Conservation (phyloP, 2,888 invertebrate species). For the Polyommatus iphigenia region DNA sequence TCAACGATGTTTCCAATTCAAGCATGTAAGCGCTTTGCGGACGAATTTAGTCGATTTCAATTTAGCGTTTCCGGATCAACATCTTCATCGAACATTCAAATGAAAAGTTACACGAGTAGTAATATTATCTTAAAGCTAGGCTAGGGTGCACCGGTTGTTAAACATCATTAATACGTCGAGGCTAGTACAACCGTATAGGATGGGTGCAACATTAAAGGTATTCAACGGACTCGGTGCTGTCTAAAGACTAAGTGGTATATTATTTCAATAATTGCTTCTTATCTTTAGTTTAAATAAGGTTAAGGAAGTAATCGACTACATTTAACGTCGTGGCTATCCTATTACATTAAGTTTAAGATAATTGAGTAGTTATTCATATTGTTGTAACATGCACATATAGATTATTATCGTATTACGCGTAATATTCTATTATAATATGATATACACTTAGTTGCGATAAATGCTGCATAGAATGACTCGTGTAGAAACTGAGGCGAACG, state of each 20-base stretch:
- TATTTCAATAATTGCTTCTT: constrained; percentile 52
- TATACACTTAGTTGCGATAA: constrained; percentile 3
- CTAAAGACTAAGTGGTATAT: constrained; percentile 58
- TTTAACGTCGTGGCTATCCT: constrained; percentile 49
- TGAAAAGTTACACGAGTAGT: constrained; percentile 32
- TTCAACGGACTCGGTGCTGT: constrained; percentile 41
- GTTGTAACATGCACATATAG: constrained; percentile 46
- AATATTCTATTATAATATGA: not conserved
- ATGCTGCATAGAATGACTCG: constrained; percentile 16
- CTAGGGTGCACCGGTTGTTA: constrained; percentile 54
- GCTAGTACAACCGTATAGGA: constrained; percentile 31
- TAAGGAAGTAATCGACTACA: constrained; percentile 40
- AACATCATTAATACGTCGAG: constrained; percentile 20
- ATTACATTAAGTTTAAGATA: constrained; percentile 45
- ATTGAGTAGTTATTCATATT: constrained; percentile 44
- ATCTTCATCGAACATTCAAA: constrained; percentile 79
- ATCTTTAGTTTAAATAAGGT: constrained; percentile 43
- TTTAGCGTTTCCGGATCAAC: constrained; percentile 56
- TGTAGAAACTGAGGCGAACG: constrained; percentile 27
- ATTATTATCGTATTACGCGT: constrained; percentile 39
- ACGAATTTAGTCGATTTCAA: constrained; percentile 20
- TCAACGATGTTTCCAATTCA: not conserved
- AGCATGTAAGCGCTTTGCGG: not conserved
- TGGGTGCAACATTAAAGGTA: constrained; percentile 44
- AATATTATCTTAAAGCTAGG: constrained; percentile 42